A percentile compares a stretch with the other conserved stretches of the same genome.
Evolutionary conservation across 35 echinoderm and acorn worm species (phyloP).

Genomic region (Amphiura filiformis): DNA sequence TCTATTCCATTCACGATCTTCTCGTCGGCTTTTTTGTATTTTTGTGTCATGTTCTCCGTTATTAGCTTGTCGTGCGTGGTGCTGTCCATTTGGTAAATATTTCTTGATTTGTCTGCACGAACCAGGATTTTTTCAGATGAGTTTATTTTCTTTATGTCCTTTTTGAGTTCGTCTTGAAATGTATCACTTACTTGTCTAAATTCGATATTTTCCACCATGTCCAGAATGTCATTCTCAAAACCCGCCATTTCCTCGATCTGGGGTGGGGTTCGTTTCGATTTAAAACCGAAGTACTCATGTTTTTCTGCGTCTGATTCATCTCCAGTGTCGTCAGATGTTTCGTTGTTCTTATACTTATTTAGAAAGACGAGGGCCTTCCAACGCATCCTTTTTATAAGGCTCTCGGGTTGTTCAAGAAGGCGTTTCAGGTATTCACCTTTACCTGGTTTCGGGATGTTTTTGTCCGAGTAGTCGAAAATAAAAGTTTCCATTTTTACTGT

Average conservation of each 20-base stretch:
- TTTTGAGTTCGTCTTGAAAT: background rate
- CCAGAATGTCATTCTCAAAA: background rate
- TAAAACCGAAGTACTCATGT: background rate
- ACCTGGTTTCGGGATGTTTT: constrained; percentile 29
- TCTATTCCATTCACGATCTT: background rate
- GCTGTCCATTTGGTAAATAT: background rate
- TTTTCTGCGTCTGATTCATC: background rate
- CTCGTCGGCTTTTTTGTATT: background rate
- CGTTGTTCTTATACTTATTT: background rate
- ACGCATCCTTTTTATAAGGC: constrained; percentile 22
- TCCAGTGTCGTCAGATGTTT: background rate
- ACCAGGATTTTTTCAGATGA: background rate
- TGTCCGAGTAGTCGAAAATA: constrained; percentile 34
- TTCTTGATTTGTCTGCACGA: background rate
- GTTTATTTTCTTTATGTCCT: background rate
- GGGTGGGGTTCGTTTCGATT: background rate
- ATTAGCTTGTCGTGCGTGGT: background rate
- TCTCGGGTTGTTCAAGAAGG: constrained; percentile 33
- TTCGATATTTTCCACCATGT: background rate
- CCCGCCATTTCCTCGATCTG: background rate
- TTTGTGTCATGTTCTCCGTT: background rate
- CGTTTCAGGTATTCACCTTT: constrained; percentile 9
- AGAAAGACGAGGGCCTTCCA: constrained; percentile 28
- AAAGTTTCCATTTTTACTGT: constrained; percentile 8
- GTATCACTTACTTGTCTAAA: background rate